Evolutionary conservation across 2,797 vertebrate species (phyloP), one percentile per base, ranked within the genome.

Genomic region (Craterocephalus amniculus): DNA sequence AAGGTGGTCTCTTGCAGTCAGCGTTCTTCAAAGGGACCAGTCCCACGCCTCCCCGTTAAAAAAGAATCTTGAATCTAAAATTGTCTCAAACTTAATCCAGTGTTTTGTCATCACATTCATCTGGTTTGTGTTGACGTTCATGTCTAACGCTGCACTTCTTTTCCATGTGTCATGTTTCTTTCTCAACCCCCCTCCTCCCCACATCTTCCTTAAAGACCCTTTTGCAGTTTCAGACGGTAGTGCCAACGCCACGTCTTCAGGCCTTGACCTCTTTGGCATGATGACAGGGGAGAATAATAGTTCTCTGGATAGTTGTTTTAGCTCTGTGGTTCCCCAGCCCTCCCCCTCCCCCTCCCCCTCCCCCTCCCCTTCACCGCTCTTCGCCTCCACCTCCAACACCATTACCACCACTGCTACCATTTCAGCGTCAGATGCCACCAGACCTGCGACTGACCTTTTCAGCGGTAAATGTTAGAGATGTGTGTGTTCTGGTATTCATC

Each of bases 241-340:
- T 87, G 86, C 94, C 94, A 94, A 94, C 86, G 89, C 93, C 85
- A 88, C 68, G 0, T 66, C 95, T 58, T 91, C 95, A 13, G 95
- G 96, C 93, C 92, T 98, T 94, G 97, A 99, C 92, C 96, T 99
- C 90, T 99, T 99, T 93, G 92, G 95, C 91, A 95, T 97, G 96
- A 96, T 97, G 94, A 94, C 96, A 77, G 91, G 90, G 76, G 97
- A 97, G 90, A 95, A 88, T 90, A 95, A 92, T 91, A 85, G 81
- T 48, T 88, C 87, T 2, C 77, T 91, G 82, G 90, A 91, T 51
- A 76, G 68, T 58, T 91, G 92, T 85, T 93, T 93, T 90, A 88
- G 74, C 76, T 91, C 91, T 6, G 78, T 48, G 66, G 72, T 43
- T 11, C 72, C 90, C 35, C 87, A 78, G 63, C 20, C 70, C 32